Evolutionary conservation across 2,113 vertebrate species (phyloP).

Genomic region (Micromys minutus): DNA sequence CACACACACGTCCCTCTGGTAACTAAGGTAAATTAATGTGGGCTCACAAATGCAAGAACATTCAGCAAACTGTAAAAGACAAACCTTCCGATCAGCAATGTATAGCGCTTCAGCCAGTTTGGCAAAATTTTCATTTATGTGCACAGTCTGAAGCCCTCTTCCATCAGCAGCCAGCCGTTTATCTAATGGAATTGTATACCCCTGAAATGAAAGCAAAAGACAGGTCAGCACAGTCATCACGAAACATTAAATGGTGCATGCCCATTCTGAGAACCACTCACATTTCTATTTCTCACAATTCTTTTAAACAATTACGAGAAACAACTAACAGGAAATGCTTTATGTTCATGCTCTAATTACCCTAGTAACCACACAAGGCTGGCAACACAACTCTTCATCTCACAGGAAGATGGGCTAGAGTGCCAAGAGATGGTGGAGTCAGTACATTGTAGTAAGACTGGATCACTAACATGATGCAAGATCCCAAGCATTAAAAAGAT

Average conservation of each 20-base stretch:
- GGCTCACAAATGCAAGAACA: conserved; percentile 30
- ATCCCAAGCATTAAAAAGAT: not conserved
- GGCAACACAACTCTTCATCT: conserved; percentile 3
- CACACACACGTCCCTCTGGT: not conserved
- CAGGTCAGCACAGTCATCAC: conserved; percentile 17
- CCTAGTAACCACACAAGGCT: not conserved
- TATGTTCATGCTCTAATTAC: not conserved
- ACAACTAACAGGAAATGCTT: not conserved
- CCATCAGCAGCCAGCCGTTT: conserved; percentile 98
- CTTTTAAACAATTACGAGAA: conserved; percentile 29
- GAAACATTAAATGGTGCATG: conserved; percentile 36
- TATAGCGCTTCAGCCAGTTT: conserved; percentile 98
- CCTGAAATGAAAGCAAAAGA: conserved; percentile 84
- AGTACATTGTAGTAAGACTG: not conserved
- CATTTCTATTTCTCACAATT: not conserved
- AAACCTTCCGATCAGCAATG: conserved; percentile 98
- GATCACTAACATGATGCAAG: conserved; percentile 22
- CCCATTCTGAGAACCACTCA: not conserved
- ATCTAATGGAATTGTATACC: conserved; percentile 98
- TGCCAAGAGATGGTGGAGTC: not conserved
- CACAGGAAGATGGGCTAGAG: conserved; percentile 2
- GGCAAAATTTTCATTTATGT: conserved; percentile 99
- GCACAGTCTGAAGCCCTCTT: conserved; percentile 96
- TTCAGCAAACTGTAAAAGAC: conserved; percentile 41
- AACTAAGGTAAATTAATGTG: not conserved